A percentile compares a stretch with the other conserved stretches of the same genome.
Conservation (phyloP, 2,888 invertebrate species). For the Theretra japonica region DNA sequence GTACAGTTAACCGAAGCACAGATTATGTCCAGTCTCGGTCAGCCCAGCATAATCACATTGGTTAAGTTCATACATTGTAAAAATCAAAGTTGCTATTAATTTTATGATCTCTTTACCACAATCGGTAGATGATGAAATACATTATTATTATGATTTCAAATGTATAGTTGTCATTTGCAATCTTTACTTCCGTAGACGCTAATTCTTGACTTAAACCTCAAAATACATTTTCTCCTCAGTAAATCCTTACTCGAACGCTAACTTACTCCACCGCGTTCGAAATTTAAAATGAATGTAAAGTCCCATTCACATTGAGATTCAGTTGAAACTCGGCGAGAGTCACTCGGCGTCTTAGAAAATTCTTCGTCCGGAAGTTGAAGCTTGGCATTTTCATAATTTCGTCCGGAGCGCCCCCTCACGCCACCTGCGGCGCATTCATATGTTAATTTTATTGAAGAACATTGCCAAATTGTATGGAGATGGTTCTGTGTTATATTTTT, state of each 20-base stretch:
- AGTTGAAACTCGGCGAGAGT: conserved; percentile 24
- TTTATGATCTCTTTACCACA: too few species aligned
- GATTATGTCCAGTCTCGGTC: too few species aligned
- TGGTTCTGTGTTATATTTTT: conserved; percentile 34
- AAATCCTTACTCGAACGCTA: not conserved
- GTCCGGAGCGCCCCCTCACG: conserved; percentile 42
- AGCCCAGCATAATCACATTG: too few species aligned
- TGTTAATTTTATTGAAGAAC: conserved; percentile 74
- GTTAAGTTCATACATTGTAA: too few species aligned
- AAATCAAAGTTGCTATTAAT: too few species aligned
- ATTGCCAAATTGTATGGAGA: conserved; percentile 44
- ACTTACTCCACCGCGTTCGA: not conserved
- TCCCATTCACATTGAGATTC: conserved; percentile 32
- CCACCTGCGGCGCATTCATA: conserved; percentile 71
- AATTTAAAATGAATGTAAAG: not conserved
- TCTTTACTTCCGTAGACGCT: too few species aligned
- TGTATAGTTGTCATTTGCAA: too few species aligned
- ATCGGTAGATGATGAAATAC: too few species aligned
- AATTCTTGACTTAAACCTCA: not conserved
- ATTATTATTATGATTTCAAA: too few species aligned
- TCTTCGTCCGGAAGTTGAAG: conserved; percentile 76
- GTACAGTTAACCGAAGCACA: too few species aligned
- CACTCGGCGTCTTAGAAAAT: conserved; percentile 69
- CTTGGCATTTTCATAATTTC: conserved; percentile 81
- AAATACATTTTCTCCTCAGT: not conserved